Evolutionary conservation across 1,140 invertebrate genomes (phyloP), one percentile per base, ranked within the genome.

Genomic region (Drosophila guanche): DNA sequence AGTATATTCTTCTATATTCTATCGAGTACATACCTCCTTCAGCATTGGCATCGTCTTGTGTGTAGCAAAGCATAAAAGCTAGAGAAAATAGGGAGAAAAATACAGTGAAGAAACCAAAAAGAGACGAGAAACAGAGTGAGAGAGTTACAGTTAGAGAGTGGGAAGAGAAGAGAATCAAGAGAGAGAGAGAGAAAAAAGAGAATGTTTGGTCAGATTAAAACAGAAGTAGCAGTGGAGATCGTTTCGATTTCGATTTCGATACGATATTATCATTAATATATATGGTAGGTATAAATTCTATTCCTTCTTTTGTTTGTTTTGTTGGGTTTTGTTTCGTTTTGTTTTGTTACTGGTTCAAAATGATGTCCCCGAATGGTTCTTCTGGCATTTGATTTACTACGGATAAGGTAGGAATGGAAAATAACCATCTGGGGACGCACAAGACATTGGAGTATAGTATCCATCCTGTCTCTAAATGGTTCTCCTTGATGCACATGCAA

Each of bases 21-120:
- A 80, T 79, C 77, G 61, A 80, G 90, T 92, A 93, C 94, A 94
- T 95, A 97, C 96, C 96, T 95, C 96, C 96, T 95, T 97, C 96
- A 81, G 95, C 94, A 92, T 96, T 96, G 83, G 95, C 94, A 93
- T 97, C 96, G 93, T 97, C 96, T 93, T 96, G 96, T 89, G 96
- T 96, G 93, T 97, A 97, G 94, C 96, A 97, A 93, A 97, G 94
- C 96, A 97, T 97, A 94, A 96, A 97, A 92, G 96, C 96, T 97
- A 94, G 88, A 91, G 16, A 88, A 88, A 91, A 80, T 79, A 60
- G 86, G 86, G 75, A 89, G 79, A 89, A 76, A 90, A 81, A 63
- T 20, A 48, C 45, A 85, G 76, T 74, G 58, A 52, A 78, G 58
- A 79, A 72, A 88, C 79, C 75, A 73, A 89, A 62, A 62, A 57